Conservation (phyloP, 2,113 vertebrate species). For the Dascyllus trimaculatus region DNA sequence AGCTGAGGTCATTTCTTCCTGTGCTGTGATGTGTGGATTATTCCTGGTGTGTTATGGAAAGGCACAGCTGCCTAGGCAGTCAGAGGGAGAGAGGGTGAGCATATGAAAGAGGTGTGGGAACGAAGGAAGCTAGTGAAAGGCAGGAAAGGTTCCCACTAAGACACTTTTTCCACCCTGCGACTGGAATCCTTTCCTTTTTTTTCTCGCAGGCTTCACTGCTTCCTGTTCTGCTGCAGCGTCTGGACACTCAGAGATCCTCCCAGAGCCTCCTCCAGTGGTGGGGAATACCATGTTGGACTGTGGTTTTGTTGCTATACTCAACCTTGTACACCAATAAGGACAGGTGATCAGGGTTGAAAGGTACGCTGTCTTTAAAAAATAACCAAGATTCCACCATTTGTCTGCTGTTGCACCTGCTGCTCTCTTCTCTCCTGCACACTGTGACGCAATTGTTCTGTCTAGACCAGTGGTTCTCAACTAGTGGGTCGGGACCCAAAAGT, state of each 20-base stretch:
- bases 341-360: neutral
- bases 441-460: neutral
- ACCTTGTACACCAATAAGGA: neutral
- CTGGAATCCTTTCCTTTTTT: constrained; percentile 44
- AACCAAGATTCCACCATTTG: no score
- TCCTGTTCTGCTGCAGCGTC: constrained; percentile 32
- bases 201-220: constrained; percentile 21
- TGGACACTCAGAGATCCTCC: constrained; percentile 1
- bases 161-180: constrained; percentile 63
- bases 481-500: no score
- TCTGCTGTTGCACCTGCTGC: no score
- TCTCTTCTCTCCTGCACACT: constrained; percentile 11
- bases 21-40: constrained; percentile 26
- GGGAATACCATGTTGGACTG: neutral
- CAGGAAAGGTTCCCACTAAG: constrained; percentile 66
- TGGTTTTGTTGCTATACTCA: neutral
- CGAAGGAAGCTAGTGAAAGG: constrained; percentile 66
- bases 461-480: no score
- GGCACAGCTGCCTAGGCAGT: neutral
- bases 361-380: no score
- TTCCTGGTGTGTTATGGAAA: constrained; percentile 33
- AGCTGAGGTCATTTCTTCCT: constrained; percentile 40
- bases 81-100: neutral
- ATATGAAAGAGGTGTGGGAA: constrained; percentile 66
- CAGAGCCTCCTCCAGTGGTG: neutral